Conservation (phyloP, 2,888 invertebrate species). For the Latrodectus elegans region DNA sequence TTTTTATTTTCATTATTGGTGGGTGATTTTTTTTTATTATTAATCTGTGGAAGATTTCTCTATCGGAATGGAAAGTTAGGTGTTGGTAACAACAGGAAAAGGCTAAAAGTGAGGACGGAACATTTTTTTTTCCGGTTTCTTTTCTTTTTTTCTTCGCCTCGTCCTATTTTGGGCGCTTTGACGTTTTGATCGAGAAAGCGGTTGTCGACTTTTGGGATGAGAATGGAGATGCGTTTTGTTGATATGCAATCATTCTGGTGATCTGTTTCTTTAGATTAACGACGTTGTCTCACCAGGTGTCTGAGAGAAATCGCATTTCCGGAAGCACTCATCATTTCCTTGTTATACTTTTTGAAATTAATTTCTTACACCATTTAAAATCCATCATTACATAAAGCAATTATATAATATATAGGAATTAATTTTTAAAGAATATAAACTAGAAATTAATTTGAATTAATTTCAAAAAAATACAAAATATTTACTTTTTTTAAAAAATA, state of each 20-base stretch:
- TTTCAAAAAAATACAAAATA: too few species aligned
- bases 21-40: conserved; percentile 34
- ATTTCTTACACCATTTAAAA: too few species aligned
- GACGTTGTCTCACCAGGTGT: background rate
- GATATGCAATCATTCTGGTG: conserved; percentile 8
- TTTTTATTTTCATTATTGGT: conserved; percentile 48
- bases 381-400: too few species aligned
- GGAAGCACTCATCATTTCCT: background rate
- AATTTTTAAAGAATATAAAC: too few species aligned
- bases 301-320: background rate
- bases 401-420: too few species aligned
- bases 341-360: too few species aligned
- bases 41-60: conserved; percentile 9
- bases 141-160: conserved; percentile 20
- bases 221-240: background rate
- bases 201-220: conserved; percentile 22
- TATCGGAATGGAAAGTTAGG: conserved; percentile 64
- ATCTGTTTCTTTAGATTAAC: background rate
- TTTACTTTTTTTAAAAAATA: too few species aligned
- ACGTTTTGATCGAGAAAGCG: conserved; percentile 36
- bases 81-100: conserved; percentile 66
- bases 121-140: conserved; percentile 13
- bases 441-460: too few species aligned
- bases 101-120: conserved; percentile 50
- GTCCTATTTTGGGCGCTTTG: conserved; percentile 58